These are phyloP conservation scores for Hormaphis cornu DNA, from an alignment of 1,140 invertebrate species.

Conservation along the genomic window DNA sequence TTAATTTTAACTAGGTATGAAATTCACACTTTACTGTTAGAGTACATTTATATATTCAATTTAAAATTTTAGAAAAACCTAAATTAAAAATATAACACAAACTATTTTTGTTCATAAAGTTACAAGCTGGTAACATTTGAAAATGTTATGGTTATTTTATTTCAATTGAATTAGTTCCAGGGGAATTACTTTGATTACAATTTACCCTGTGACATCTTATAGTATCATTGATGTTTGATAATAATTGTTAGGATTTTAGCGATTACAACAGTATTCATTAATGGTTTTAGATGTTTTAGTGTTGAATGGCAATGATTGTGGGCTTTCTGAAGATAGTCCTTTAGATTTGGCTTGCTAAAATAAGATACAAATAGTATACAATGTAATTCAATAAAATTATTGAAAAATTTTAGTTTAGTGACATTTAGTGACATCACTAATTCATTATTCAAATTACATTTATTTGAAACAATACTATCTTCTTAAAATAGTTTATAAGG, in stretches of 20 bases:
- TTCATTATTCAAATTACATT: no score
- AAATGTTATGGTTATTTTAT: not conserved
- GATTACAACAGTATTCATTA: constrained; percentile 23
- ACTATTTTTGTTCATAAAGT: constrained; percentile 12
- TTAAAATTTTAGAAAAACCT: not conserved
- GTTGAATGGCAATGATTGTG: constrained; percentile 21
- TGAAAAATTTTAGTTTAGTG: no score
- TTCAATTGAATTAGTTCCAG: not conserved
- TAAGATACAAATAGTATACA: not conserved
- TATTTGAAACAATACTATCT: no score
- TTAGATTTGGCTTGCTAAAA: constrained; percentile 26
- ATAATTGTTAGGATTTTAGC: constrained; percentile 2
- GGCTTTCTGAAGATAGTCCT: constrained; percentile 6
- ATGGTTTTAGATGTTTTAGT: constrained; percentile 17
- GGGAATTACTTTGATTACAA: not conserved
- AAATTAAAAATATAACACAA: not conserved
- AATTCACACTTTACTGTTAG: no score
- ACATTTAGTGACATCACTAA: no score
- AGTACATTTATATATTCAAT: not conserved
- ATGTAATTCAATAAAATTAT: not conserved
- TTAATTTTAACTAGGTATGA: no score
- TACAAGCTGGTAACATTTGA: not conserved
- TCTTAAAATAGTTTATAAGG: no score
- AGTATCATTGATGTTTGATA: not conserved
- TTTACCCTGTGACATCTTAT: constrained; percentile 15